Evolutionary conservation across 2,888 invertebrate species (phyloP), one percentile per base, ranked within the genome.

Genomic region (Chrysolina americana): DNA sequence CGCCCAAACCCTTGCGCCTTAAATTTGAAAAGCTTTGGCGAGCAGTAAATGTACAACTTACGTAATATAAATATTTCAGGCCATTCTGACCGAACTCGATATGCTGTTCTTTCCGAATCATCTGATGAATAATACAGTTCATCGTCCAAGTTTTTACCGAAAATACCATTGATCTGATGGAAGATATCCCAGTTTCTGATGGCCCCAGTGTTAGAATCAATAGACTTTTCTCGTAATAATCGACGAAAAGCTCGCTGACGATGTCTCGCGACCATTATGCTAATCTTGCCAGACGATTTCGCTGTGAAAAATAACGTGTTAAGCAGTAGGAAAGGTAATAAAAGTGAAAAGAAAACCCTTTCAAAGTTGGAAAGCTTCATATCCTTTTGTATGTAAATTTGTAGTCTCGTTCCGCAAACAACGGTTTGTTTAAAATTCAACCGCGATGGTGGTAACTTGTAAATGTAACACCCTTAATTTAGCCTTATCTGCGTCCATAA

Each of bases 401-500:
- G 81, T 79, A 80, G 78, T 77, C 79, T 78, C 79, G 78, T 79
- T 80, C 75, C 79, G 75, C 81, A 82, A 82, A 81, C 81, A 82
- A 81, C 78, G 77, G 68, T 73, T 68, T 82, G 79, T 81, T 83
- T 83, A 84, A 83, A 83, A 84, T 83, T 83, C 83, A 81, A 63
- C 82, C 82, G 82, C 83, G 81, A 82, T 79, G 83, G 83, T 82
- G 84, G 81, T 81, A 82, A 83, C 80, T 83, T 83, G 84, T 84
- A 84, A 84, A 83, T 81, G 82, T 83, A 84, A 83, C 83, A 83
- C 83, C 83, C 83, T 81, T 81, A 82, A 82, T 81, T 81, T 77
- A 80, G 79, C 80, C 84, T 84, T 83, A 84, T 83, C 84, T 82
- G 71, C 78, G 74, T 79, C 81, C 82, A 83, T 84, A 84, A 84